Conservation (phyloP, 2,888 invertebrate genomes). For the Caenorhabditis sp. region DNA sequence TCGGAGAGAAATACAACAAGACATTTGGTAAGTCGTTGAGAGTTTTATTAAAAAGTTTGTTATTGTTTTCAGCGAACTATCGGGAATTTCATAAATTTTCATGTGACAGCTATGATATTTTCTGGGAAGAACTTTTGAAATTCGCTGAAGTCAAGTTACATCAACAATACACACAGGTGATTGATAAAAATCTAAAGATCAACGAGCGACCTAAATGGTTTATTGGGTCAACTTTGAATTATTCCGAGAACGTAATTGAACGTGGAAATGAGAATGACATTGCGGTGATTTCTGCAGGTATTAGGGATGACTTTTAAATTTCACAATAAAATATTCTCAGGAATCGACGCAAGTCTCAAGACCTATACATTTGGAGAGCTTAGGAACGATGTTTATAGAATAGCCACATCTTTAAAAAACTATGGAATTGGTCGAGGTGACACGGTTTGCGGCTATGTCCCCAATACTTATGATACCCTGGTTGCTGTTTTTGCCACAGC, state of each 20-base stretch:
- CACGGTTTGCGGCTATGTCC: slow-evolving; percentile 74
- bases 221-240: slow-evolving; percentile 74
- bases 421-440: slow-evolving; percentile 71
- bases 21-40: slow-evolving; percentile 44
- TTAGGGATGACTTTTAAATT: slow-evolving; percentile 7
- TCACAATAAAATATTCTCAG: slow-evolving; percentile 14
- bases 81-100: slow-evolving; percentile 74
- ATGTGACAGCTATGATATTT: slow-evolving; percentile 73
- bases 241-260: slow-evolving; percentile 73
- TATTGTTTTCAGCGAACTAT: slow-evolving; percentile 69
- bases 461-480: slow-evolving; percentile 74
- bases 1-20: slow-evolving; percentile 49
- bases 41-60: background rate
- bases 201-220: slow-evolving; percentile 75
- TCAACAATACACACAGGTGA: slow-evolving; percentile 70
- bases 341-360: slow-evolving; percentile 27
- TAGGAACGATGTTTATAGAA: slow-evolving; percentile 56
- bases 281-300: slow-evolving; percentile 38
- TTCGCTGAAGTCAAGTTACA: slow-evolving; percentile 72
- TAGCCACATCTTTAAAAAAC: slow-evolving; percentile 50
- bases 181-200: slow-evolving; percentile 72
- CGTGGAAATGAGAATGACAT: slow-evolving; percentile 21
- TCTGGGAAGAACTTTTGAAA: slow-evolving; percentile 74
- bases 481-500: slow-evolving; percentile 75
- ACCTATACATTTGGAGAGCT: slow-evolving; percentile 48